Conservation (phyloP, 2,113 vertebrate genomes). For the Gnathonemus longibarbis region DNA sequence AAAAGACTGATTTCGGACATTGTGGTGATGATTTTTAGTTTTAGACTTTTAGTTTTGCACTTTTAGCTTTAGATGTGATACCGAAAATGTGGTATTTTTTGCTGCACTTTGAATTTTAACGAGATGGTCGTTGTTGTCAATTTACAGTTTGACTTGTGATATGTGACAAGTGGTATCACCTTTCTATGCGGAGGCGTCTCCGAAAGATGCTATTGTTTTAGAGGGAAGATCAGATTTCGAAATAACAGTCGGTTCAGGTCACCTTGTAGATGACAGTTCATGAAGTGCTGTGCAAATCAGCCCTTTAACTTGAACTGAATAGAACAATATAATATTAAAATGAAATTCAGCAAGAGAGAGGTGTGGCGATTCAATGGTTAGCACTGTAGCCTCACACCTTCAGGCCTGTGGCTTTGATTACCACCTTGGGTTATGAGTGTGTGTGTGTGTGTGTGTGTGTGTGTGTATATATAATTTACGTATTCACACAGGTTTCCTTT, state of each 20-base stretch:
- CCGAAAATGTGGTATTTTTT: not conserved
- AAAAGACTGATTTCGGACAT: not conserved
- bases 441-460: not conserved
- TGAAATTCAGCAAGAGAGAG: not conserved
- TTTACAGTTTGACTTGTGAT: not conserved
- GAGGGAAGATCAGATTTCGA: not conserved
- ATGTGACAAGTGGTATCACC: not conserved
- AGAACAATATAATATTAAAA: not conserved
- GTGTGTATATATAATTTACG: not conserved
- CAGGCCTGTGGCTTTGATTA: not conserved
- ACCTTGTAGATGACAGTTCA: not conserved
- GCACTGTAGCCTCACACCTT: not conserved
- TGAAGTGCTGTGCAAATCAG: not conserved
- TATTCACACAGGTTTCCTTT: not conserved
- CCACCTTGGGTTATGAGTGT: not conserved
- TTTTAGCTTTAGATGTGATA: not conserved
- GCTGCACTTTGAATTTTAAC: not conserved
- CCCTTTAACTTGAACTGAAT: not conserved
- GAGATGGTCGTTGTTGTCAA: not conserved
- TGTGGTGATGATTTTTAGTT: not conserved
- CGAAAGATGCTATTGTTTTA: not conserved
- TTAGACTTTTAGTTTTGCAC: not conserved
- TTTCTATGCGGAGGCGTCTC: not conserved
- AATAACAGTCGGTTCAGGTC: slow-evolving; percentile 1
- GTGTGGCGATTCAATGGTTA: not conserved